Evolutionary conservation across 2,113 vertebrate species (phyloP), one percentile per base, ranked within the genome.

Genomic region (Gobio gobio): DNA sequence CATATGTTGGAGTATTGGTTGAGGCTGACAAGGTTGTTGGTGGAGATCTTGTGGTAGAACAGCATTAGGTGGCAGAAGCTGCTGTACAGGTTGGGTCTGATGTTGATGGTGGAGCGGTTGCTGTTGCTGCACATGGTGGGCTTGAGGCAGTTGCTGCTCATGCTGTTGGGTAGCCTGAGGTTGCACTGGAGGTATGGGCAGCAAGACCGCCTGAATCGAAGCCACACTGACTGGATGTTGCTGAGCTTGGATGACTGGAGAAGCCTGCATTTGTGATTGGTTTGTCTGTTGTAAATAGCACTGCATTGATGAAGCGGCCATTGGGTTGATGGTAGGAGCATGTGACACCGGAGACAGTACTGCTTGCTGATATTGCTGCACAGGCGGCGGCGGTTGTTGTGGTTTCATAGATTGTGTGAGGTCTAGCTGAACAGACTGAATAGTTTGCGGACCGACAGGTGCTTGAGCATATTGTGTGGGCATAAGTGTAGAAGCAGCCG

Each of bases 311-410:
- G 91, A 77, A 77, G 70, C 61, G 49, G 89, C 78, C 78, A 81
- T 26, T 51, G 45, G 61, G 18, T 81, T 66, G 75, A 89, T 81
- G 64, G 83, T 85, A 12, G 85, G 59, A 83, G 76, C 90, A 68
- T 61, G 82, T 18, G 86, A 72, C 59, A 87, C 89, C 45, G 93
- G 90, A 83, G 94, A 91, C 43, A 85, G 47, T 56, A 91, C 75
- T 47, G 86, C 87, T 86, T 91, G 93, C 81, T 92, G 92, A 89
- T 91, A 93, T 61, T 93, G 92, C 22, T 89, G 83, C 10, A 90
- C 18, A 78, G 89, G 72, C 5, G 90, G 72, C 5, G 90, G 87
- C 66, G 83, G 73, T 26, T 24, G 58, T 61, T 78, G 87, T 54
- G 88, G 86, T 54, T 94, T 93, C 16, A 86, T 33, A 76, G 89